Evolutionary conservation across 2,797 vertebrate genomes (phyloP), one percentile per base, ranked within the genome.

Genomic region (Coranthus polyacanthus): DNA sequence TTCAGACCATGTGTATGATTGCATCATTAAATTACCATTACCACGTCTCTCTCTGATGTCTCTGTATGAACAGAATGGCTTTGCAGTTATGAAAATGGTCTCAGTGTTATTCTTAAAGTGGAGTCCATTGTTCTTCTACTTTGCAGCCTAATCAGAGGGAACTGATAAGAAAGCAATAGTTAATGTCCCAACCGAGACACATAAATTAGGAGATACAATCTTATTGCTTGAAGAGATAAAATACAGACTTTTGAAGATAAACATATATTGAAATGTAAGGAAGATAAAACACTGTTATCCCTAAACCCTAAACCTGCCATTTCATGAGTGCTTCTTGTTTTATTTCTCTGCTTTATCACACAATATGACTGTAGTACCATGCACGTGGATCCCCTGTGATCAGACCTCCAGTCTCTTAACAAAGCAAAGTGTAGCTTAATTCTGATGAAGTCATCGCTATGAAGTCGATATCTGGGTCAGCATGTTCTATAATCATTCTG

Each of bases 381-480:
- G 44, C 34, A 47, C 12, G 36, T 18, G 3, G 45, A 44, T 39
- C 36, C 32, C 5, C 32, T 64, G 9, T 16, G 8, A 6, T 39
- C 45, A 2, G n/a, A 39, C 58, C 37, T 17, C 66, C 70, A 29
- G 50, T 46, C 32, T 16, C 53, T 37, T 69, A 78, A 67, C 57
- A 72, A 65, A 71, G 42, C 46, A 29, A 3, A 18, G 41, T 57
- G 43, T 52, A 50, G 44, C 43, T 59, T 55, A 63, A 21, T 62
- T 73, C 51, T 60, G 75, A 88, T 92, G 81, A 90, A 86, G 85
- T 92, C 89, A 89, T 90, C 65, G 1, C 61, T 79, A 52, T 81
- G 75, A 68, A 38, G 75, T 69, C 26, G 11, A 85, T 84, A 92
- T 86, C 84, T 91, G 85, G 92, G 92, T 92, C 90, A 90, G 18